Percentiles rank a stretch among this genome's conserved stretches.
These are phyloP conservation scores for Sarotherodon lohbergeri DNA, from an alignment of 2,113 vertebrate genomes.

Conservation along the genomic window DNA sequence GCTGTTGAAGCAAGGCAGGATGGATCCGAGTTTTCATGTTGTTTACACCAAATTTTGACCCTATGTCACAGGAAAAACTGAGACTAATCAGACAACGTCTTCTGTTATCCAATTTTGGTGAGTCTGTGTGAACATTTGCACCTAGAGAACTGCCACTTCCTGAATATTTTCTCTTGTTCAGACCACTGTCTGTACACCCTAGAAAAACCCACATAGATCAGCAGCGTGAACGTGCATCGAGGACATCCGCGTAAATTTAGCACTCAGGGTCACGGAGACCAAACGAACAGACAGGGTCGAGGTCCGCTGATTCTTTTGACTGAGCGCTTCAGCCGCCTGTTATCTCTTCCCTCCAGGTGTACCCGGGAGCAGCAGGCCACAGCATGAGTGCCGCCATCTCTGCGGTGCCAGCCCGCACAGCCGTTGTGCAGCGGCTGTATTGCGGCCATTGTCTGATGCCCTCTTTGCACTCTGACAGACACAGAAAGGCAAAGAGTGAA, in stretches of 20 bases:
- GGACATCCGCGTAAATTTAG: not conserved
- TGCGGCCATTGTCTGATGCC: slow-evolving; percentile 55
- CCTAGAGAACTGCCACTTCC: not conserved
- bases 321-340: not conserved
- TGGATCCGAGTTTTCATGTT: not conserved
- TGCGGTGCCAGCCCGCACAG: slow-evolving; percentile 54
- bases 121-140: not conserved
- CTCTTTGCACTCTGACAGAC: slow-evolving; percentile 30
- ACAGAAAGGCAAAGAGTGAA: slow-evolving; percentile 27
- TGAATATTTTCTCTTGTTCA: not conserved
- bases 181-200: not conserved
- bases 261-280: not conserved
- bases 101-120: not conserved
- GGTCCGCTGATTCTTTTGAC: slow-evolving; percentile 3
- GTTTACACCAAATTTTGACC: not conserved
- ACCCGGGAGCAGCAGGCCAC: not conserved
- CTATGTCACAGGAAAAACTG: not conserved
- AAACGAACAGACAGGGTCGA: not conserved
- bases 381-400: slow-evolving; percentile 12
- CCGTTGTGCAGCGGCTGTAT: slow-evolving; percentile 24
- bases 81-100: not conserved
- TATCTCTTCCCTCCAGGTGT: slow-evolving; percentile 45
- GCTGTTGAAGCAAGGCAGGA: not conserved
- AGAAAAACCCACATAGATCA: not conserved
- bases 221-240: not conserved